A percentile compares a stretch with the other conserved stretches of the same genome.
These are phyloP conservation scores for Petrocephalus microphthalmus DNA, from an alignment of 2,113 vertebrate species.

Conservation along the genomic window DNA sequence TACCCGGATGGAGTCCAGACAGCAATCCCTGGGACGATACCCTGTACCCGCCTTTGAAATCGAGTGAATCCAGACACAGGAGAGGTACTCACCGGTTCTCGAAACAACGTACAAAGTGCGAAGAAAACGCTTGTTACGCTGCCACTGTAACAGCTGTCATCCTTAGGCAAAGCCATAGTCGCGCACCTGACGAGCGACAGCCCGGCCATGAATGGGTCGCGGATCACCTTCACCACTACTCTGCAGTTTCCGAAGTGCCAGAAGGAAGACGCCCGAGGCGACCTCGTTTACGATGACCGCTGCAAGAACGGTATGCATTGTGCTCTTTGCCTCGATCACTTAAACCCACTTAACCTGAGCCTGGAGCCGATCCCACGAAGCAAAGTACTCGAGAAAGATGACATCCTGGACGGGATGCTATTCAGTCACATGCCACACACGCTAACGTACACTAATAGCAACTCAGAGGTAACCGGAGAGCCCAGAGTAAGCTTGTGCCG, in stretches of 20 bases:
- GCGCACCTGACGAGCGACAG: constrained; percentile 75
- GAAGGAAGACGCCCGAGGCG: constrained; percentile 68
- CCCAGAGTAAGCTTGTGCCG: too few species aligned
- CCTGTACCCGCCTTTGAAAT: constrained; percentile 73
- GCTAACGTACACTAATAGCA: background rate
- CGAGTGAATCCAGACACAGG: constrained; percentile 48
- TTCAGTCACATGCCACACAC: background rate
- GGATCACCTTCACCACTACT: constrained; percentile 71
- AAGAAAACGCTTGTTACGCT: too few species aligned
- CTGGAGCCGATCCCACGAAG: background rate
- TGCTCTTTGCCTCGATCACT: constrained; percentile 44
- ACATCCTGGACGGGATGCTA: background rate
- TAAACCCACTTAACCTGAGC: background rate
- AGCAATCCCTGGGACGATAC: constrained; percentile 78
- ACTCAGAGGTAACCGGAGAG: background rate
- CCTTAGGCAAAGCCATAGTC: constrained; percentile 57
- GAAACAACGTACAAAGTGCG: background rate
- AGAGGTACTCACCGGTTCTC: constrained; percentile 35
- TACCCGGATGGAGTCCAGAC: constrained; percentile 64
- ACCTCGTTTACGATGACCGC: constrained; percentile 71
- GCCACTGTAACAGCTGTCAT: background rate
- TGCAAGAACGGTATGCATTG: constrained; percentile 71
- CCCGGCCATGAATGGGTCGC: constrained; percentile 82
- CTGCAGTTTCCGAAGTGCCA: constrained; percentile 79
- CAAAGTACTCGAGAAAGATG: background rate